These are phyloP conservation scores for Manis pentadactyla DNA, from an alignment of 2,797 vertebrate genomes.

Conservation along the genomic window DNA sequence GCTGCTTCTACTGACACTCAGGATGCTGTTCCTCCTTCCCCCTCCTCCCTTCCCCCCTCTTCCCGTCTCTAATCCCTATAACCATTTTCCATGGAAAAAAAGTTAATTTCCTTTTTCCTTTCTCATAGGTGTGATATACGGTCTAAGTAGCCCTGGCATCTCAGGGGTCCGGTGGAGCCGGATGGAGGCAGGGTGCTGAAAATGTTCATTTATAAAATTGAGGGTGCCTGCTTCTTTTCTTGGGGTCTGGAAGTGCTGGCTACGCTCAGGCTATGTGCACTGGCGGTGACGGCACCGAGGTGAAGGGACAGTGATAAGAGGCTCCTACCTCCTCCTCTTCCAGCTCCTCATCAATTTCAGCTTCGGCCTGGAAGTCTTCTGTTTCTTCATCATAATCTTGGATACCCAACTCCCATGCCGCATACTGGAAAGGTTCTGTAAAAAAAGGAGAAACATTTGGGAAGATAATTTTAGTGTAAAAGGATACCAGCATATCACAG, in stretches of 20 bases:
- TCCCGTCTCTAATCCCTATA: neutral
- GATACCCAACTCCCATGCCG: slow-evolving; percentile 87
- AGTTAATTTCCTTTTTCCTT: neutral
- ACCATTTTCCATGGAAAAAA: neutral
- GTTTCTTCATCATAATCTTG: slow-evolving; percentile 92
- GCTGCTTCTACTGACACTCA: neutral
- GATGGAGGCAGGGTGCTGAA: neutral
- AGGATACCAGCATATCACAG: neutral
- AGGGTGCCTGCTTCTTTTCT: neutral
- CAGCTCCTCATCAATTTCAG: slow-evolving; percentile 83
- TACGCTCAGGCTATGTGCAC: neutral
- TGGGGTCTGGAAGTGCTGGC: neutral
- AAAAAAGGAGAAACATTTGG: neutral
- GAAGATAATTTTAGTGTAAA: slow-evolving; percentile 42
- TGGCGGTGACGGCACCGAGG: neutral
- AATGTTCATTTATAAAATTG: neutral
- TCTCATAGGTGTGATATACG: neutral
- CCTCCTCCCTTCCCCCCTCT: neutral
- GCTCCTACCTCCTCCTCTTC: slow-evolving; percentile 74
- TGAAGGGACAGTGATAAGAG: neutral
- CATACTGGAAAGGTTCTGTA: slow-evolving; percentile 90
- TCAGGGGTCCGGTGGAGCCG: slow-evolving; percentile 13
- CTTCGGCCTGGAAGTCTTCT: slow-evolving; percentile 89
- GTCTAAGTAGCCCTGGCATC: slow-evolving; percentile 5
- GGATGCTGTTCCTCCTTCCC: neutral